Base-by-base conservation (phyloP, 2,797 vertebrate genomes). In the Cheirogaleus major region DNA sequence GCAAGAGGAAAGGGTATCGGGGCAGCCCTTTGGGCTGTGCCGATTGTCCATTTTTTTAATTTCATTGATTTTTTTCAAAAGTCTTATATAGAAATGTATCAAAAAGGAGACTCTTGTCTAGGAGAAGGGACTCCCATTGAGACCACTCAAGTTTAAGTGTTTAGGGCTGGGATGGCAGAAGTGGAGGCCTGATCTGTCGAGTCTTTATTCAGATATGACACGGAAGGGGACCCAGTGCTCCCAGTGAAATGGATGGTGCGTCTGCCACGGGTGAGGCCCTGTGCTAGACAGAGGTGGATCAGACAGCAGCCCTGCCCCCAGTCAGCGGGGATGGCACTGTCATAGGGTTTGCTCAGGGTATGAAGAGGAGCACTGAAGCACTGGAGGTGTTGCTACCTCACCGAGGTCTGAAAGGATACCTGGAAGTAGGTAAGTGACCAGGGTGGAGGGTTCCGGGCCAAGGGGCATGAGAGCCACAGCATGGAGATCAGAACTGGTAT, bases 31-130 rank as follows among this genome's bases (percentile, higher is more conserved):
- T 12, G 17, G 30, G 23, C 70, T 63, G 32, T n/a, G 14, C 20
- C 35, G 32, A 81, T 35, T 61, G 69, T 70, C n/a, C 45, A 9
- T 67, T 30, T 84, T 15, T n/a, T 18, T 0, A 45, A 38, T 50
- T 91, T 59, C 59, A 87, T 38, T 92, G 73, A 43, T 4, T 91
- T 94, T 89, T 32, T 63, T 83, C 52, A 92, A 89, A 85, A 81
- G 35, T 79, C 27, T 82, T 13, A 50, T 45, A 59, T 55, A 82
- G 23, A 85, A 55, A 20, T 59, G 65, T 20, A 65, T 83, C 30
- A 38, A 52, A 85, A 88, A 52, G 7, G 35, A 94, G 15, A 85
- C 7, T 13, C 4, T 59, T 82, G 20, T 67, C 70, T 30, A 82
- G 48, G 25, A 67, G 59, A 72, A 67, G 55, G 48, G 6, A 63